Percentiles rank a stretch among this genome's conserved stretches.
phyloP scores from a whole-genome alignment of 2,888 invertebrate genomes.

The Alitta virens region DNA sequence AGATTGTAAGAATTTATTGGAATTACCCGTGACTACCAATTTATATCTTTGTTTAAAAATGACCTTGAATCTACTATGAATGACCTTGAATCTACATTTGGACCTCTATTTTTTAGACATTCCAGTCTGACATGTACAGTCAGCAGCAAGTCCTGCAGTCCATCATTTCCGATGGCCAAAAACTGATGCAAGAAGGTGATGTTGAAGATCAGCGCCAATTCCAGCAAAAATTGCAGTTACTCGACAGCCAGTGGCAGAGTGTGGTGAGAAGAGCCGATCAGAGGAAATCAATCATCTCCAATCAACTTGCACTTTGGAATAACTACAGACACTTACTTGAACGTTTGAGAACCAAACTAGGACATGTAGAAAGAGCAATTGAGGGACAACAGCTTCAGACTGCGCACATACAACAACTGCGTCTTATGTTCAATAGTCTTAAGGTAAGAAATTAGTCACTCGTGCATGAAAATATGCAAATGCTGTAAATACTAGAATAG shows the following conservation, averaged over 20 bases:
- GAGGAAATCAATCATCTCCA: conserved; percentile 48
- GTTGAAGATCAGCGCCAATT: conserved; percentile 40
- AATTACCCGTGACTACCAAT: too few relatives aligned
- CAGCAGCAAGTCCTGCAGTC: conserved; percentile 50
- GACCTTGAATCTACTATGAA: too few relatives aligned
- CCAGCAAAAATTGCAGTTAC: conserved; percentile 44
- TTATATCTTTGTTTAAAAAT: too few relatives aligned
- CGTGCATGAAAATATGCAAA: too few relatives aligned
- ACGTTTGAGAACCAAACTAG: conserved; percentile 36
- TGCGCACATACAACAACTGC: conserved; percentile 41
- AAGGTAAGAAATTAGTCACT: conserved; percentile 16
- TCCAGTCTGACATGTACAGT: conserved; percentile 48
- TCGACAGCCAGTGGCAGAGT: conserved; percentile 54
- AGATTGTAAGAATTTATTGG: too few relatives aligned
- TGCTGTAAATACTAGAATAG: too few relatives aligned
- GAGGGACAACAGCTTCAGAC: conserved; percentile 35
- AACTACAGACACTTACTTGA: conserved; percentile 26
- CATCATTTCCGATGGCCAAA: conserved; percentile 51
- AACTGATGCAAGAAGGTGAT: conserved; percentile 43
- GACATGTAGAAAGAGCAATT: conserved; percentile 42
- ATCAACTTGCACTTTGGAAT: conserved; percentile 44
- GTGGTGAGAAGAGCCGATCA: conserved; percentile 45
- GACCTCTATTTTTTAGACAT: conserved; percentile 34
- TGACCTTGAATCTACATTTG: too few relatives aligned
- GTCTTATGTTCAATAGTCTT: conserved; percentile 34